Conservation (phyloP, 1,140 invertebrate genomes). For the Leptopilina boulardi region DNA sequence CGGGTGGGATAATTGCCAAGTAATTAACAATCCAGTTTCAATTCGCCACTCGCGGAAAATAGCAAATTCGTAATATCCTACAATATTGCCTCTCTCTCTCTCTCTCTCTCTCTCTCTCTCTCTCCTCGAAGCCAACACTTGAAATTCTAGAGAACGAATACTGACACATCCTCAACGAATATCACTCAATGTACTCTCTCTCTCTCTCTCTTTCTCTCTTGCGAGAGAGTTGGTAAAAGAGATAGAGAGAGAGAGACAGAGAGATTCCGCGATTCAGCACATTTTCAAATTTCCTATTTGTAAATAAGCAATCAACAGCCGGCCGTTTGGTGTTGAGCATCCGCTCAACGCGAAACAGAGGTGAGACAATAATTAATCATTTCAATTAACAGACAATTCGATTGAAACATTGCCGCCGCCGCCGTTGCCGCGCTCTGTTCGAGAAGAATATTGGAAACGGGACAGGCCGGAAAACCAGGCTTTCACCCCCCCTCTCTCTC, state of each 20-base stretch:
- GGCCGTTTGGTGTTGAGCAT: constrained; percentile 46
- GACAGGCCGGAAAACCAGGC: constrained; percentile 63
- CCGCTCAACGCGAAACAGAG: constrained; percentile 59
- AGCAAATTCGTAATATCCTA: constrained; percentile 78
- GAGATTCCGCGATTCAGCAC: constrained; percentile 57
- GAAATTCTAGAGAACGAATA: constrained; percentile 33
- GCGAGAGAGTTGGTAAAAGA: background rate
- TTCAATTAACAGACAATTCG: constrained; percentile 76
- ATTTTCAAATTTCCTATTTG: constrained; percentile 78
- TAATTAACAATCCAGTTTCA: constrained; percentile 77
- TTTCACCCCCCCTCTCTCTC: constrained; percentile 12
- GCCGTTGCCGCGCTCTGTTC: constrained; percentile 42
- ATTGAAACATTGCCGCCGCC: constrained; percentile 60
- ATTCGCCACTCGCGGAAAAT: constrained; percentile 74
- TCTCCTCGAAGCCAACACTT: background rate
- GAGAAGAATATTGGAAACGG: constrained; percentile 75
- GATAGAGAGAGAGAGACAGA: constrained; percentile 1
- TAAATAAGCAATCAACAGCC: constrained; percentile 75
- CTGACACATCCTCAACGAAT: constrained; percentile 9
- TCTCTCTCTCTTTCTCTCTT: too few species aligned
- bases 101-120: constrained; percentile 35
- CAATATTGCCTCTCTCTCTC: constrained; percentile 68
- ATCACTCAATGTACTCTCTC: background rate
- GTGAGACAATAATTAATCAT: constrained; percentile 76
- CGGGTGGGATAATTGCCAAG: constrained; percentile 73